These are phyloP conservation scores for Potamarius usumacintae DNA, from an alignment of 2,113 vertebrate species.

Conservation along the genomic window DNA sequence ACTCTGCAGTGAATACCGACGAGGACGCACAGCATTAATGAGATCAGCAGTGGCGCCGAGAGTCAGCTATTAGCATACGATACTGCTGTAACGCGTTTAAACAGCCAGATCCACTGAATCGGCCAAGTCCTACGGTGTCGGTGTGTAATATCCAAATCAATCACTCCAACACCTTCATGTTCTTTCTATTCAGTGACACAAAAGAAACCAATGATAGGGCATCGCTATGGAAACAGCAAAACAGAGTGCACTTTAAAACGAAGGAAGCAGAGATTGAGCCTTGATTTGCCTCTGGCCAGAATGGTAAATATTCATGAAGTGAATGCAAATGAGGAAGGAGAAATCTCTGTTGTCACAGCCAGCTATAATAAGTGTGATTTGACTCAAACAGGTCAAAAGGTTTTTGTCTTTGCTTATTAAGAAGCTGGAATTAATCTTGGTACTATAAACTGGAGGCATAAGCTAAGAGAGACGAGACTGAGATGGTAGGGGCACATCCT, in stretches of 20 bases:
- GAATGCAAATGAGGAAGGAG: constrained; percentile 19
- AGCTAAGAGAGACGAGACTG: background rate
- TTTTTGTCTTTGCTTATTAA: background rate
- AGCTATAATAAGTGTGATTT: constrained; percentile 4
- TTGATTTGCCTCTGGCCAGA: constrained; percentile 42
- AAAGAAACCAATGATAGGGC: background rate
- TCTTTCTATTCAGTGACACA: constrained; percentile 13
- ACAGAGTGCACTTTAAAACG: constrained; percentile 20
- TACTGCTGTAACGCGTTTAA: constrained; percentile 29
- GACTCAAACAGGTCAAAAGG: constrained; percentile 11
- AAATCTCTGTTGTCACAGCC: constrained; percentile 11
- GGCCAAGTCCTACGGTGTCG: constrained; percentile 10
- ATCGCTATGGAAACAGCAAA: constrained; percentile 39
- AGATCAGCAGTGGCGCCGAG: constrained; percentile 23
- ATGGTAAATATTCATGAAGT: constrained; percentile 36
- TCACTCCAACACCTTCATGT: constrained; percentile 30
- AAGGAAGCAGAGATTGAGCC: constrained; percentile 15
- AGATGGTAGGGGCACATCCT: no score
- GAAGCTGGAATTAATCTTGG: background rate
- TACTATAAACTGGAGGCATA: background rate
- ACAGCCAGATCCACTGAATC: constrained; percentile 30
- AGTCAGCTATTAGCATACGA: constrained; percentile 36
- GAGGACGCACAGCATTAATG: constrained; percentile 26
- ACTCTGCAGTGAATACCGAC: constrained; percentile 18
- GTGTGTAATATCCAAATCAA: constrained; percentile 15